Evolutionary conservation across 2,797 vertebrate genomes (phyloP).

Genomic region (Otus scops): DNA sequence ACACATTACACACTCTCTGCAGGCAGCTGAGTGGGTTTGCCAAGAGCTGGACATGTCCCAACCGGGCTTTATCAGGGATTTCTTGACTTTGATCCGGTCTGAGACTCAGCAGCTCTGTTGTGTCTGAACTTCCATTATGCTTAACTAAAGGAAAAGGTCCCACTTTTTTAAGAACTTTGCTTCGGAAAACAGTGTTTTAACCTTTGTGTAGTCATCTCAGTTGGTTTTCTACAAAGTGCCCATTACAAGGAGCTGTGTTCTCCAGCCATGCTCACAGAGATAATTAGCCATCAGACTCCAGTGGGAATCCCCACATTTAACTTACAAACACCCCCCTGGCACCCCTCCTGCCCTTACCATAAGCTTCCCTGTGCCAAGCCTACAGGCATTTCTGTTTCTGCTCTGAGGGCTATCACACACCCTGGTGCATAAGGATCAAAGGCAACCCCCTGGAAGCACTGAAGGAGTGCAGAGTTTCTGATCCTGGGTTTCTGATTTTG

Average conservation of each 20-base stretch:
- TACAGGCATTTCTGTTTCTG: neutral
- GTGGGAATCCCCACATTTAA: neutral
- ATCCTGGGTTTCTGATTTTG: neutral
- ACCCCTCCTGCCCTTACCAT: neutral
- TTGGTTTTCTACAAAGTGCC: neutral
- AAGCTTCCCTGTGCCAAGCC: neutral
- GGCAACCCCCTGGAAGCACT: rapidly evolving
- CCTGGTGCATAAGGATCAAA: neutral
- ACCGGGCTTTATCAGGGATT: neutral
- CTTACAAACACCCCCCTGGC: neutral
- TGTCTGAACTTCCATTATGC: neutral
- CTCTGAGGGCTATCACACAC: neutral
- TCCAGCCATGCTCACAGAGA: neutral
- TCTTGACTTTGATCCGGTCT: neutral
- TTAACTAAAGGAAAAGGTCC: neutral
- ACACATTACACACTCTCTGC: rapidly evolving
- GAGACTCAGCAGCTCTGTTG: neutral
- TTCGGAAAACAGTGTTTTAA: neutral
- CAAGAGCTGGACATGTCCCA: neutral
- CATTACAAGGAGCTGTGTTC: neutral
- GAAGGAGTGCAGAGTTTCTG: neutral
- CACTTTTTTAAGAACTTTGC: neutral
- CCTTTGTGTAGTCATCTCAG: neutral
- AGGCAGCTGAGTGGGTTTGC: neutral
- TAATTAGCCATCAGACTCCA: neutral